Evolutionary conservation across 2,113 vertebrate species (phyloP), one percentile per base, ranked within the genome.

Genomic region (Tyto alba): DNA sequence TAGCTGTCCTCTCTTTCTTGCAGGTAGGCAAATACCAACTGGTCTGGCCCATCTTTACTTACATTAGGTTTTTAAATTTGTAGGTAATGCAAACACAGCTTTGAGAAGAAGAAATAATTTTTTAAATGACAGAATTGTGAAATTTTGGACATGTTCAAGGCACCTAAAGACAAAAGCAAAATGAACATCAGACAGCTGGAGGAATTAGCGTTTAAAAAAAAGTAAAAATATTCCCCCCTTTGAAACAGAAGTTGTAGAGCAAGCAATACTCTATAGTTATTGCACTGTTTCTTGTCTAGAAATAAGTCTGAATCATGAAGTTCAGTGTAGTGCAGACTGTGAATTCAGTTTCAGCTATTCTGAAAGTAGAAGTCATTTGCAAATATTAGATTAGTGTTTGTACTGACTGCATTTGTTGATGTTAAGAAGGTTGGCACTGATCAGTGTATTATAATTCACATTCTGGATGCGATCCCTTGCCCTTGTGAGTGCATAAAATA

Each of bases 191-290:
- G 56, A 53, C 41, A 72, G 22, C 22, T 45, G 3, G 25, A 75
- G 14, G 29, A 74, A 85, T 16, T 30, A 85, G 13, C 88, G 41
- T 67, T 3, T 13, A 22, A 74, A 88, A 57, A 52, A 64, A 29
- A 3, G 38, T 36, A n/a, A 9, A n/a, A n/a, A n/a, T n/a, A n/a
- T n/a, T 11, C 47, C 4, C 21, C 0, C 1, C 6, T 90, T 76
- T 60, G 21, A 69, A 34, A 20, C 18, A 40, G 38, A 63, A 95
- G 22, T n/a, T 12, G 3, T 20, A 59, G 36, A 69, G 6, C 12
- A 85, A 94, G 64, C 5, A 66, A 27, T 81, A 6, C 3, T 77
- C 8, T 60, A 6, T 36, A 8, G 16, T 62, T 66, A 57, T 29
- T 88, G 7, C 5, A 13, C 67, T 94, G 22, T 81, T 10, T 68